Evolutionary conservation across 2,113 vertebrate genomes (phyloP), one percentile per base, ranked within the genome.

Genomic region (Periophthalmus modestus): DNA sequence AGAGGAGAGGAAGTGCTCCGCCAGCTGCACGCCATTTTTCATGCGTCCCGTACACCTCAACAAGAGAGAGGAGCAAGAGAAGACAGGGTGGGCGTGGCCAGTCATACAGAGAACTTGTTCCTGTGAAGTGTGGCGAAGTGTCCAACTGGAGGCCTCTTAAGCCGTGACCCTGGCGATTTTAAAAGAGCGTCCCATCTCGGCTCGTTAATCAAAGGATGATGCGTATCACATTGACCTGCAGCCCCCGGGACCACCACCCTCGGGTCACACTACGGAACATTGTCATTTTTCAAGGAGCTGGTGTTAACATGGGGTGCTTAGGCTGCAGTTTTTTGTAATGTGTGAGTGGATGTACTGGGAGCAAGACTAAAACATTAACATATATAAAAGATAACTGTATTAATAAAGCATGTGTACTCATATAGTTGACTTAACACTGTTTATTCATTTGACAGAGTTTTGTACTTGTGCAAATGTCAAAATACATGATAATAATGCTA

Each of bases 1-100:
- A 77, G 50, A n/a, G 66, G 87, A 84, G 89, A 91, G 84, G 89
- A 91, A 91, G 86, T 90, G 77, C 84, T 84, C 52, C 15, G 74
- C 85, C 85, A 87, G 84, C 83, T 89, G 83, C 84, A 73, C 7
- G 78, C 75, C 86, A 91, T 94, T 92, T 92, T 90, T 93, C 92
- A 92, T 91, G 85, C 79, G 79, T 81, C 80, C 81, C 80, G 89
- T 85, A 76, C 83, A 85, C 71, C 84, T 85, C 79, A 84, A 76
- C 28, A 86, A 81, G 71, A 85, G 71, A 66, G 67, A 47, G 34
- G 33, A 28, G 47, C 48, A 46, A 77, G 59, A 46, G 67, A 57
- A 46, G n/a, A 59, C 69, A 39, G 55, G 18, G 67, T 65, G 68
- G 75, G 71, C 5, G 73, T 50, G 83, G 48, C 58, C 6, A 5